phyloP scores from a whole-genome alignment of 1,140 invertebrate species.

The Lordiphosa stackelbergi region DNA sequence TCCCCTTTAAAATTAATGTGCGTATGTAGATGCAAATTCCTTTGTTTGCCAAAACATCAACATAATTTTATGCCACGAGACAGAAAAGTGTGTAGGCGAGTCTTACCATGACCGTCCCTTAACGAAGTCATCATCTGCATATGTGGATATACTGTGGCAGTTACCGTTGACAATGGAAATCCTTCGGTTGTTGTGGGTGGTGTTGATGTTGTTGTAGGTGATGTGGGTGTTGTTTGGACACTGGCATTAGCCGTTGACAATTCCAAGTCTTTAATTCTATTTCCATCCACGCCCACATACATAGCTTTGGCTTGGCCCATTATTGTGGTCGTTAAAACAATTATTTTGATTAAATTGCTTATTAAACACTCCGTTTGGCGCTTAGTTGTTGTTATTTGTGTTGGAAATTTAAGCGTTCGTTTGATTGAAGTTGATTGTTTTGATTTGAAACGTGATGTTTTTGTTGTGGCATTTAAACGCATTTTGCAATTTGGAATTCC shows the following conservation, averaged over 20 bases:
- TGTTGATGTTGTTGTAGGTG: slow-evolving; percentile 1
- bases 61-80: too few species aligned
- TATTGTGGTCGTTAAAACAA: slow-evolving; percentile 54
- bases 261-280: slow-evolving; percentile 20
- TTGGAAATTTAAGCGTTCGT: slow-evolving; percentile 14
- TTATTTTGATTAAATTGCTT: slow-evolving; percentile 52
- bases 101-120: slow-evolving; percentile 7
- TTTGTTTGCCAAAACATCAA: too few species aligned
- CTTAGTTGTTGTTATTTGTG: slow-evolving; percentile 5
- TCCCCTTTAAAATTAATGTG: too few species aligned
- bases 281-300: slow-evolving; percentile 29
- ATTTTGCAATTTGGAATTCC: slow-evolving; percentile 62
- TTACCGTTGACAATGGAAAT: slow-evolving; percentile 12
- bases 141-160: slow-evolving; percentile 7
- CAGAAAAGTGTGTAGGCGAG: too few species aligned
- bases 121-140: slow-evolving; percentile 10
- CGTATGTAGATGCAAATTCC: too few species aligned
- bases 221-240: neutral
- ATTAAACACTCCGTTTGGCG: slow-evolving; percentile 42
- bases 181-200: slow-evolving; percentile 6
- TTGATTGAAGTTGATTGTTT: slow-evolving; percentile 23
- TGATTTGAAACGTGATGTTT: slow-evolving; percentile 40
- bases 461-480: slow-evolving; percentile 67
- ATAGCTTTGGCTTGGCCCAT: slow-evolving; percentile 36
- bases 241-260: slow-evolving; percentile 5